A percentile compares a stretch with the other conserved stretches of the same genome.
phyloP scores from a whole-genome alignment of 2,888 invertebrate genomes.

The Apeira syringaria region DNA sequence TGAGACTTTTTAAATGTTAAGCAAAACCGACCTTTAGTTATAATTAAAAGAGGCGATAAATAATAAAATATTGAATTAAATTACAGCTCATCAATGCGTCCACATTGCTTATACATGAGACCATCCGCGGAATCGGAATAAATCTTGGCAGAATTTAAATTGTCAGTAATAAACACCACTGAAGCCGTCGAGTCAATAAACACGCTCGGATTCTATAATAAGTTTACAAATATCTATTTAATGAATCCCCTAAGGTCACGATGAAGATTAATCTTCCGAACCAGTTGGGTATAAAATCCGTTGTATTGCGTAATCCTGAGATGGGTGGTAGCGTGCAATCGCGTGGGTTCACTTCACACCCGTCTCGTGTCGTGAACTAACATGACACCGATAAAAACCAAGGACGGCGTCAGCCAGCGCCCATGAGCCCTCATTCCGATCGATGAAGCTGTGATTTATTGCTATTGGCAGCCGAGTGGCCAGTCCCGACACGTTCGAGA shows the following conservation, averaged over 20 bases:
- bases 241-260: conserved; percentile 45
- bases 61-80: conserved; percentile 19
- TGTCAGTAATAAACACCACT: conserved; percentile 36
- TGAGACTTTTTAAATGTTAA: conserved; percentile 8
- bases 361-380: conserved; percentile 45
- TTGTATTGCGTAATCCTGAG: conserved; percentile 54
- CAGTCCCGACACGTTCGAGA: conserved; percentile 4
- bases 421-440: conserved; percentile 34
- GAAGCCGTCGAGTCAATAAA: conserved; percentile 38
- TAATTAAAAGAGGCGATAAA: conserved; percentile 8
- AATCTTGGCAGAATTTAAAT: conserved; percentile 33
- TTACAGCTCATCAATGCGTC: conserved; percentile 10
- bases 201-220: conserved; percentile 36
- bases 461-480: conserved; percentile 44
- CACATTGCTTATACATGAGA: conserved; percentile 1
- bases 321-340: conserved; percentile 48
- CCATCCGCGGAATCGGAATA: conserved; percentile 11
- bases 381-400: conserved; percentile 65
- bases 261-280: conserved; percentile 52
- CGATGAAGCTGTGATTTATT: conserved; percentile 50
- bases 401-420: conserved; percentile 57
- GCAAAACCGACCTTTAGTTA: conserved; percentile 1
- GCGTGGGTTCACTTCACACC: conserved; percentile 53
- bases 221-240: conserved; percentile 43
- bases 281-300: conserved; percentile 52